phyloP scores from a whole-genome alignment of 2,888 invertebrate species.

The Theristus sp. region DNA sequence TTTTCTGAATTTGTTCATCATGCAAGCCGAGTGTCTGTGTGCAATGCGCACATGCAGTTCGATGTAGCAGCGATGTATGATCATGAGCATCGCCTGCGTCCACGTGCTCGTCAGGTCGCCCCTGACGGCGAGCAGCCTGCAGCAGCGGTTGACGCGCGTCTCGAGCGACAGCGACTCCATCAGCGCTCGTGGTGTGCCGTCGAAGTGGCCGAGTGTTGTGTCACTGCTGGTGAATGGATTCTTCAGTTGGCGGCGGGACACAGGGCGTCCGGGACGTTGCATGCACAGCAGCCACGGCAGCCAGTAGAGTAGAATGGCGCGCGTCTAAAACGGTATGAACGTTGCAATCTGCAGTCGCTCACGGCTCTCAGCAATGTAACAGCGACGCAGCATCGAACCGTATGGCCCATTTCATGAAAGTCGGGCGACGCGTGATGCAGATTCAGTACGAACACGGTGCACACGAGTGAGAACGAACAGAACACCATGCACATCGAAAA shows the following conservation, averaged over 20 bases:
- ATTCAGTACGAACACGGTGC: conserved; percentile 15
- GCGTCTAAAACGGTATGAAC: conserved; percentile 12
- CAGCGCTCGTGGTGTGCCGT: too few species aligned
- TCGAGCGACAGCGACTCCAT: too few species aligned
- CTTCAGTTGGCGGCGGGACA: not conserved
- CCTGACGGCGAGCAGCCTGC: not conserved
- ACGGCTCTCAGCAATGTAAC: too few species aligned
- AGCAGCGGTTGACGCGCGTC: not conserved
- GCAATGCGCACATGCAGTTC: not conserved
- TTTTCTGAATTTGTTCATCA: not conserved
- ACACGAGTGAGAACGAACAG: conserved; percentile 14
- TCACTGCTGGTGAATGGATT: too few species aligned
- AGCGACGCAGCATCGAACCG: too few species aligned
- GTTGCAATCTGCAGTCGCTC: too few species aligned
- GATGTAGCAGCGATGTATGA: not conserved
- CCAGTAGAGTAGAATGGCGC: conserved; percentile 14
- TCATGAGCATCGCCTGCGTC: not conserved
- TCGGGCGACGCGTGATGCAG: conserved; percentile 14
- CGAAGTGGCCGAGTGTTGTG: too few species aligned
- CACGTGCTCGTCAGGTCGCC: not conserved
- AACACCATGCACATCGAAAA: conserved; percentile 17
- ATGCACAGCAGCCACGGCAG: conserved; percentile 15
- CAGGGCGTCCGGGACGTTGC: conserved; percentile 11
- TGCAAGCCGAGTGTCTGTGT: not conserved
- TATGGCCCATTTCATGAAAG: conserved; percentile 14